Base-by-base conservation (phyloP, 2,888 invertebrate genomes). In the Resseliella maxima region DNA sequence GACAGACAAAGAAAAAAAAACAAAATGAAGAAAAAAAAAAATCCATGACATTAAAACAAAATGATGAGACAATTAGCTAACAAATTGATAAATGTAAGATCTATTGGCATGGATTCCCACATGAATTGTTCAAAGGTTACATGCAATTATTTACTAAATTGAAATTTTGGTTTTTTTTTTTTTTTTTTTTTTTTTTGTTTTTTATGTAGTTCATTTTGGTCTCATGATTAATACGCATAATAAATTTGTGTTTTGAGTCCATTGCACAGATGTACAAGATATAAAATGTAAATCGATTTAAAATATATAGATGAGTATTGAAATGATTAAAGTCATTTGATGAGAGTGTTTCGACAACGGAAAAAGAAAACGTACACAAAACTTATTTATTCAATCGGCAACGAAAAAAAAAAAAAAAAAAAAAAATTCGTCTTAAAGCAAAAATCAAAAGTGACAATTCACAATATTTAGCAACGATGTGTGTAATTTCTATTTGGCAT, bases 341-440 rank as follows among this genome's bases (percentile, higher is more conserved):
- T 83, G 64, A 64, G 18, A n/a, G 41, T 85, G 85, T 38, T 81
- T 85, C 45, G 31, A 85, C 38, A 46, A 41, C 1, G 31, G 83
- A 81, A 81, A 81, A 81, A 81, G n/a, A 81, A 85, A 85, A 85
- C 85, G 31, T 27, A 38, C 83, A 83, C 83, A 83, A 38, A 36
- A 38, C 38, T 38, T 83, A 24, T 38, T 38, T n/a, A 83, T 83
- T 83, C 38, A 38, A 83, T 83, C n/a, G 1, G 59, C 38, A 38
- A 83, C n/a, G 38, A 2, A 15, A 83, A 1, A 83, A 38, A 83
- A 21, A 38, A 59, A 83, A 38, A 83, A 2, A 15, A 83, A 1
- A 83, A 38, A 83, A 21, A 38, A 59, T 38, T 83, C 38, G 1
- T n/a, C n/a, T 21, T n/a, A 24, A 83, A 83, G 83, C 83, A 38